Evolutionary conservation across 2,888 invertebrate species (phyloP), one percentile per base, ranked within the genome.

Genomic region (Sphecodes monilicornis): DNA sequence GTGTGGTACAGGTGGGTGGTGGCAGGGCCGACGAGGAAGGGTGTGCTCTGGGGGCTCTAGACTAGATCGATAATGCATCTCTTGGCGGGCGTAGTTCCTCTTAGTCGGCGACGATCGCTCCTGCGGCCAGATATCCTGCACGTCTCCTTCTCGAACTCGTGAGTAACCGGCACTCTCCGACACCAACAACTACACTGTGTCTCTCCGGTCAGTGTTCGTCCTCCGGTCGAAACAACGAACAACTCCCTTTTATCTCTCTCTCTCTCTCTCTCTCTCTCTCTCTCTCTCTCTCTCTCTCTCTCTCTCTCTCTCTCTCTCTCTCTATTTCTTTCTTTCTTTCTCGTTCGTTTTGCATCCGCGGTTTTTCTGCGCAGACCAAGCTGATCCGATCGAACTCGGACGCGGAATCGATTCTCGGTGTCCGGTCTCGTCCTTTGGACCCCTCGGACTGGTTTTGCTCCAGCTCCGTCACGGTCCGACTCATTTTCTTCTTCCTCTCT

Each of bases 41-140:
- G 90, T 22, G 90, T 90, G 90, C 90, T 86, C 86, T 87, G 86
- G 91, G 91, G 87, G 84, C 89, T 91, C 90, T 90, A 90, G 93
- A 92, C 93, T 92, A 92, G 93, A 93, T 93, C 93, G 93, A 93
- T 93, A 93, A 92, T 93, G 92, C 93, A 93, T 93, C 93, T 93
- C 92, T 90, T 91, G 91, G 88, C 91, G 91, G 89, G 91, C 91
- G 92, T 92, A 90, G 90, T 89, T 88, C 89, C 90, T 90, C 89
- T 90, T 89, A 92, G 92, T 91, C 89, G 88, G 85, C 87, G 89
- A 85, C 88, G 88, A 91, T 91, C 89, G 89, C 90, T 91, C 91
- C 80, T 87, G 86, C 88, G 85, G 76, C 66, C 74, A 76, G 78
- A 78, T 83, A 83, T 85, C 86, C 85, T 78, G 71, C 74, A 75